Conservation (phyloP, 2,113 vertebrate species). For the Hippopotamus amphibius region DNA sequence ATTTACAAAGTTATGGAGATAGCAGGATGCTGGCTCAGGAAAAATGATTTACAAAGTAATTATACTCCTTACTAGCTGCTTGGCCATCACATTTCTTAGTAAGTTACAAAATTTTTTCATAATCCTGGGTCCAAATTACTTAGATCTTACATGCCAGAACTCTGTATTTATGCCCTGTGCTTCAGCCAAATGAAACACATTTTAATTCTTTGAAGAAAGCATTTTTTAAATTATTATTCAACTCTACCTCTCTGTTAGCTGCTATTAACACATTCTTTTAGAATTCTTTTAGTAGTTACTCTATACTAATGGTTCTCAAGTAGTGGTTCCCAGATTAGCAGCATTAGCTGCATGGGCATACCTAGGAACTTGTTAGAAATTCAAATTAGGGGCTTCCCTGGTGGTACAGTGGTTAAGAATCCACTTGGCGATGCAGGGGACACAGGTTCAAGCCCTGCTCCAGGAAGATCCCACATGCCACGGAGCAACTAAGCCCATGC, state of each 20-base stretch:
- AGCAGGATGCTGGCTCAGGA: neutral
- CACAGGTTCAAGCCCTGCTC: too few relatives aligned
- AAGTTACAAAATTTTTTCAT: neutral
- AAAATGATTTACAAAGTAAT: constrained; percentile 23
- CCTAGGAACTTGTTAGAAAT: neutral
- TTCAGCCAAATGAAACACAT: neutral
- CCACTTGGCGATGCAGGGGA: too few relatives aligned
- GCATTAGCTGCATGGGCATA: neutral
- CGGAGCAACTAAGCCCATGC: too few relatives aligned
- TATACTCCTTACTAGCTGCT: neutral
- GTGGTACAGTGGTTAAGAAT: too few relatives aligned
- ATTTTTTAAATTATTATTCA: neutral
- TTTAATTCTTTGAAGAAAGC: neutral
- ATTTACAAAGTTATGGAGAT: constrained; percentile 8
- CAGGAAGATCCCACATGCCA: too few relatives aligned
- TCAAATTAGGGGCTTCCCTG: neutral
- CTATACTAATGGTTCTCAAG: neutral
- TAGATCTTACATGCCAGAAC: neutral
- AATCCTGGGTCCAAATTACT: neutral
- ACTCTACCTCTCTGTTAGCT: neutral
- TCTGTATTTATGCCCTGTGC: neutral
- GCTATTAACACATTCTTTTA: neutral
- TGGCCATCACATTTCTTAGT: neutral
- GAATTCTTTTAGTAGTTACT: neutral
- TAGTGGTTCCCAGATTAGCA: neutral